Evolutionary conservation across 1,140 invertebrate species (phyloP).

Genomic region (Drosophila suzukii): DNA sequence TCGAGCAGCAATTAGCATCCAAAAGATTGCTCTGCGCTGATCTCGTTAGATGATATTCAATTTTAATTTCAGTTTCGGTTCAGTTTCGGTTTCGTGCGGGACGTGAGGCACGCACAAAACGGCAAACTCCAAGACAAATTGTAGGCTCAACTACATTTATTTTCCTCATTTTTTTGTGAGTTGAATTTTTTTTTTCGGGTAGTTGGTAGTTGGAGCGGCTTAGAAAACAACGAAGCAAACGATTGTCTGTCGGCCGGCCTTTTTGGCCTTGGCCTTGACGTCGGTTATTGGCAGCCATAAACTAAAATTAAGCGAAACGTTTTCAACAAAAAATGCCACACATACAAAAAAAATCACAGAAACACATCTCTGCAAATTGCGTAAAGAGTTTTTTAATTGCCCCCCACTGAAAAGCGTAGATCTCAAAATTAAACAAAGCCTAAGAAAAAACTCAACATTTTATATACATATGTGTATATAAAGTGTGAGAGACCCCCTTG

Average conservation of each 20-base stretch:
- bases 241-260: slow-evolving; percentile 35
- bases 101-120: slow-evolving; percentile 41
- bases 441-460: background rate
- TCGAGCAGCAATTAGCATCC: slow-evolving; percentile 33
- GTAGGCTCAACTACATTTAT: slow-evolving; percentile 51
- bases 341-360: slow-evolving; percentile 10
- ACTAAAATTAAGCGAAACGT: slow-evolving; percentile 63
- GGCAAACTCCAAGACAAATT: slow-evolving; percentile 50
- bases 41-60: slow-evolving; percentile 53
- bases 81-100: slow-evolving; percentile 43
- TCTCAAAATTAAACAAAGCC: background rate
- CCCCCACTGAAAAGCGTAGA: slow-evolving; percentile 12
- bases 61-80: slow-evolving; percentile 46
- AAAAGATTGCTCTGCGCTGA: slow-evolving; percentile 25
- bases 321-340: slow-evolving; percentile 8
- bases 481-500: slow-evolving; percentile 42
- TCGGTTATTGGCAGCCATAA: slow-evolving; percentile 64
- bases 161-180: slow-evolving; percentile 14
- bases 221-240: slow-evolving; percentile 48
- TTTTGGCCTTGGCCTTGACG: slow-evolving; percentile 64
- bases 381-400: slow-evolving; percentile 62
- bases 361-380: slow-evolving; percentile 55
- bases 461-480: slow-evolving; percentile 2
- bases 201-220: slow-evolving; percentile 36
- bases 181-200: background rate